phyloP scores from a whole-genome alignment of 2,113 vertebrate species.

The Melanerpes aurifrons region DNA sequence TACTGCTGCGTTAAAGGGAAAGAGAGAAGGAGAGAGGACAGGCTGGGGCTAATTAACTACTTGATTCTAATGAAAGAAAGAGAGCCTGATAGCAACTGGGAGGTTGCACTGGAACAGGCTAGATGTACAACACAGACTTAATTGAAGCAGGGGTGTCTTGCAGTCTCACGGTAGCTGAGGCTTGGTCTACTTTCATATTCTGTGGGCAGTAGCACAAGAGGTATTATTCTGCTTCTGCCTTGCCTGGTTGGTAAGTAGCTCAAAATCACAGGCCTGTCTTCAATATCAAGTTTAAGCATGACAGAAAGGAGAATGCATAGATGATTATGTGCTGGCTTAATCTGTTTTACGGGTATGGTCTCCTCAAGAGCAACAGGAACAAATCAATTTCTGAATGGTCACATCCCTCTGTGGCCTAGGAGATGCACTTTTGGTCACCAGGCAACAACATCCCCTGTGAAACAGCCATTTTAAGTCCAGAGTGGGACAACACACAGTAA shows the following conservation, averaged over 20 bases:
- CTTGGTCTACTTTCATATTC: constrained; percentile 58
- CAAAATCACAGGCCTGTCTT: constrained; percentile 22
- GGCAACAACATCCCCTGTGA: constrained; percentile 74
- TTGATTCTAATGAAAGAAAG: constrained; percentile 84
- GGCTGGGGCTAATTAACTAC: constrained; percentile 84
- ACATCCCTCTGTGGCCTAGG: constrained; percentile 68
- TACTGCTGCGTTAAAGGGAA: constrained; percentile 79
- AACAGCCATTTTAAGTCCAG: constrained; percentile 78
- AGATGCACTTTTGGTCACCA: constrained; percentile 78
- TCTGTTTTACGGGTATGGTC: constrained; percentile 49
- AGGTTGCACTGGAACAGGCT: constrained; percentile 71
- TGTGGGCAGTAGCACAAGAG: neutral
- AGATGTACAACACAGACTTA: constrained; percentile 69
- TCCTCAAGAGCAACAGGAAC: constrained; percentile 60
- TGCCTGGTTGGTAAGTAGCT: constrained; percentile 18
- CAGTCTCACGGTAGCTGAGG: constrained; percentile 54
- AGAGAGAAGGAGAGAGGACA: constrained; percentile 80
- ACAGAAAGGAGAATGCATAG: constrained; percentile 18
- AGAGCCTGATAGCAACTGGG: constrained; percentile 78
- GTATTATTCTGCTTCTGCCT: constrained; percentile 12
- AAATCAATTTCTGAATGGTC: constrained; percentile 64
- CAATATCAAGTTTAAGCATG: constrained; percentile 34
- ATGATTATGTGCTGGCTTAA: constrained; percentile 18
- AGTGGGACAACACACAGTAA: constrained; percentile 19
- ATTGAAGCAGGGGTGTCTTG: constrained; percentile 69